Evolutionary conservation across 2,113 vertebrate species (phyloP), one percentile per base, ranked within the genome.

Genomic region (Azemiops feae): DNA sequence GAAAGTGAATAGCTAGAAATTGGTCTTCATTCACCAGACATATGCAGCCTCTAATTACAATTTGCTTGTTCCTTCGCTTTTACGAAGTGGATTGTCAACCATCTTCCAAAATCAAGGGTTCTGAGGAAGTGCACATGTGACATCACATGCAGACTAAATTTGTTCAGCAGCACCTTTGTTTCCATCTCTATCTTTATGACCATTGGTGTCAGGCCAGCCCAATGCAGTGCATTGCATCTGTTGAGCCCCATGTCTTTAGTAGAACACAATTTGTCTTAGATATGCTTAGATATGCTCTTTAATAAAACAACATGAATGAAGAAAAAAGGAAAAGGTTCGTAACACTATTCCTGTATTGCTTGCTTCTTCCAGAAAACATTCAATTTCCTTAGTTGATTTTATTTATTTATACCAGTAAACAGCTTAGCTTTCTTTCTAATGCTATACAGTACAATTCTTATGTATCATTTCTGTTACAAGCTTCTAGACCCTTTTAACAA

Each of bases 351-450:
- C 25, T 91, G 81, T 10, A 47, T 8, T 23, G 30, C 2, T 53
- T 47, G 9, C 90, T 54, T 91, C 89, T 54, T 55, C 25, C 47
- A 52, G 57, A 52, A 92, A 52, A 7, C 25, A 1, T 64, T 50
- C 57, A 53, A 12, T 52, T 64, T 27, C 1, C 22, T 87, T 60
- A 22, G 60, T 18, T 85, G n/a, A 9, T 7, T 89, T 69, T 45
- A 6, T 85, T 27, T 89, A 5, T 81, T 81, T 45, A 22, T 43
- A 22, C 20, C 20, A 1, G 1, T 43, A 81, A 39, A 81, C 18
- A 39, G 6, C 18, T 81, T 39, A 5, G 52, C 3, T 87, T 55
- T 5, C 18, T 95, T 93, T 94, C 94, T 90, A 93, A 88, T 94
- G 91, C 92, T 89, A 43, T 0, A 85, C 53, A 52, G 43, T 0